Percentiles rank a stretch among this genome's conserved stretches.
These are phyloP conservation scores for Microcebus jonahi DNA, from an alignment of 2,113 vertebrate genomes.

Conservation along the genomic window DNA sequence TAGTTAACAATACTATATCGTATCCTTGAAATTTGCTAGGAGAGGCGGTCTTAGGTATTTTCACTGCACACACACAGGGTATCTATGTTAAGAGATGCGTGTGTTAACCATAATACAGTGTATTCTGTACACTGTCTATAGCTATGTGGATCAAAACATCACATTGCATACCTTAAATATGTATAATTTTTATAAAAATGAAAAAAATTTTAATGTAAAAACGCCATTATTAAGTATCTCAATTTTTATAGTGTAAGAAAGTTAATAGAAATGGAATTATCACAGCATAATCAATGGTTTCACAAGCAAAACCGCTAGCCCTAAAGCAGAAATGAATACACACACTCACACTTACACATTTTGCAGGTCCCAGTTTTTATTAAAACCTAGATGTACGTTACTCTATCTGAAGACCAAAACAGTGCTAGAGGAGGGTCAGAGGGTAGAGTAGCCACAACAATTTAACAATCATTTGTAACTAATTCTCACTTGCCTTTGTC, in stretches of 20 bases:
- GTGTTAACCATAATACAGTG: not conserved
- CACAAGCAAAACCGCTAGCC: not conserved
- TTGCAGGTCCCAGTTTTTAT: not conserved
- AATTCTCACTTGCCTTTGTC: not conserved
- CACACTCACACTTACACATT: not conserved
- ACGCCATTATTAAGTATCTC: not conserved
- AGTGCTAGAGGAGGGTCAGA: not conserved
- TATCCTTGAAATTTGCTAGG: not conserved
- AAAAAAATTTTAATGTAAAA: not conserved
- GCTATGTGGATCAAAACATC: not conserved
- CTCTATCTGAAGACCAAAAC: not conserved
- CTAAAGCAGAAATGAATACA: not conserved
- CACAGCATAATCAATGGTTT: not conserved
- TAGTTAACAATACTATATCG: not conserved
- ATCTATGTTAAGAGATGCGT: not conserved
- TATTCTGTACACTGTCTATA: not conserved
- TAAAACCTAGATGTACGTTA: not conserved
- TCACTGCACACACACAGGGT: not conserved
- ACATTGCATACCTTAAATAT: not conserved
- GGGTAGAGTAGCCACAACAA: not conserved
- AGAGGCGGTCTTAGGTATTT: not conserved
- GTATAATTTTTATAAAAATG: not conserved
- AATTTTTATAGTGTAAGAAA: not conserved
- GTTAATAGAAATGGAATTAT: not conserved
- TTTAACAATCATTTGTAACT: conserved; percentile 24